phyloP scores from a whole-genome alignment of 2,113 vertebrate species.

The Vidua macroura region DNA sequence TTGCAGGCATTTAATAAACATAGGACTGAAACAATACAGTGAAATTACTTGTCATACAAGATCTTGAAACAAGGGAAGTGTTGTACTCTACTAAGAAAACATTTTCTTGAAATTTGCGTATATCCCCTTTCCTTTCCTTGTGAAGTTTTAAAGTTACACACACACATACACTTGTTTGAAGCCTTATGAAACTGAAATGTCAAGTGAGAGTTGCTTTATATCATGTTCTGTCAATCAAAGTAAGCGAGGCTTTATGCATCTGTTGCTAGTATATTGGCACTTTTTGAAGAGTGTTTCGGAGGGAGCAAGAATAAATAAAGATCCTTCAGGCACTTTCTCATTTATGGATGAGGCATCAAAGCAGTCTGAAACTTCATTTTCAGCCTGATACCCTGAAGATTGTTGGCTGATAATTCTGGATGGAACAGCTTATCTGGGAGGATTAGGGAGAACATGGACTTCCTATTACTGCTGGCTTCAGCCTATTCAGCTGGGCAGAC shows the following conservation, averaged over 20 bases:
- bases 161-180: constrained; percentile 57
- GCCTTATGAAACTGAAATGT: constrained; percentile 85
- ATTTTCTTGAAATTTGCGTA: constrained; percentile 70
- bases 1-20: constrained; percentile 63
- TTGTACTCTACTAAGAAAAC: constrained; percentile 62
- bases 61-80: constrained; percentile 41
- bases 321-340: constrained; percentile 88
- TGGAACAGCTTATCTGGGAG: constrained; percentile 85
- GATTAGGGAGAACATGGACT: constrained; percentile 85
- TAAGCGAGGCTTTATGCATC: constrained; percentile 80
- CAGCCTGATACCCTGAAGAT: constrained; percentile 86
- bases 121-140: constrained; percentile 63
- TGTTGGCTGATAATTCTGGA: constrained; percentile 86
- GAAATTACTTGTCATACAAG: constrained; percentile 57
- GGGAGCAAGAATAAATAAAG: constrained; percentile 85
- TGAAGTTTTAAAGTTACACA: constrained; percentile 62
- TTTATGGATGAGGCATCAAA: constrained; percentile 88
- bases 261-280: constrained; percentile 86
- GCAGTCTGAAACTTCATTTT: constrained; percentile 88
- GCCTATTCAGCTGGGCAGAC: constrained; percentile 80
- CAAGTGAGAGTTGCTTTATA: constrained; percentile 84
- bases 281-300: constrained; percentile 85
- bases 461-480: constrained; percentile 83
- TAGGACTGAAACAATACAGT: constrained; percentile 18
- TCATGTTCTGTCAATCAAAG: constrained; percentile 85